Evolutionary conservation across 2,113 vertebrate genomes (phyloP), one percentile per base, ranked within the genome.

Genomic region (Ophthalmolycus amberensis): DNA sequence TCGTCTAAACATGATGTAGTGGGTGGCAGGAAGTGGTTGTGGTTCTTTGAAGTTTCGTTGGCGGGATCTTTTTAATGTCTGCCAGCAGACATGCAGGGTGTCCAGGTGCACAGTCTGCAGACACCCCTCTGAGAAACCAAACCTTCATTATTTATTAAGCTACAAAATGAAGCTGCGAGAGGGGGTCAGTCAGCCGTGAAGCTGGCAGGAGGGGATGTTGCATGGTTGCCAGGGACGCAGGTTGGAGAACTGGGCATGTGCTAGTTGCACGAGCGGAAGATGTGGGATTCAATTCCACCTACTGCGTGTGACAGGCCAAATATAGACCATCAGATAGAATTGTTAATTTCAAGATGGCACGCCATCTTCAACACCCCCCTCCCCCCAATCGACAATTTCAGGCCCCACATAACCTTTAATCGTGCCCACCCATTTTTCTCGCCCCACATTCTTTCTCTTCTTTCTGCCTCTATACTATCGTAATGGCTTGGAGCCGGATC

Each of bases 71-170:
- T 50, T 18, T 65, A 83, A 79, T 34, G 76, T 60, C 70, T 75
- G 85, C 87, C 85, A 85, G 73, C 71, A 75, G 85, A 88, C 89
- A 73, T 46, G 68, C 83, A 71, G 65, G 75, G 63, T 71, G 77
- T 80, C 84, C 90, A 92, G 89, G 92, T 92, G 91, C 79, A 79
- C 58, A 37, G 76, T 83, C 69, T 71, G 83, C 78, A 80, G 68
- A 84, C 84, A 11, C 74, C 75, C 88, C 88, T 83, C 69, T 5
- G 86, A 90, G 90, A 91, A 91, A 91, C 86, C 85, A 82, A 80
- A 66, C 72, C 80, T 90, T 88, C 86, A 91, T 93, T 92, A 93
- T 95, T 92, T 90, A 93, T 94, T 79, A 92, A 84, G 58, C 79
- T 84, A 82, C 88, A 91, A 91, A 90, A 86, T 86, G 86, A 85